These are phyloP conservation scores for Pristionchus fissidentatus DNA, from an alignment of 2,888 invertebrate species.

Conservation along the genomic window DNA sequence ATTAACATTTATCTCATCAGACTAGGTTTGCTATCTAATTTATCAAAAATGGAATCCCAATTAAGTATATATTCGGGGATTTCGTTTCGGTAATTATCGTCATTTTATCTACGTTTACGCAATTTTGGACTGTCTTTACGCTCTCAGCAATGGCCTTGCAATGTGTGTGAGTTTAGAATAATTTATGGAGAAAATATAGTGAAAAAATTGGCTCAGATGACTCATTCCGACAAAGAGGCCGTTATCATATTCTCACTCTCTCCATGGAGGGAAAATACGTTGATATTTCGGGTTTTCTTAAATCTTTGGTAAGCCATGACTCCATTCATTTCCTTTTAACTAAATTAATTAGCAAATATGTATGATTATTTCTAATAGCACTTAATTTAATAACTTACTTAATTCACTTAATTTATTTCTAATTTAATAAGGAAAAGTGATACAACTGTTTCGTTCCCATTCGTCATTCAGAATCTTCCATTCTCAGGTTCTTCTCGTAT, in stretches of 20 bases:
- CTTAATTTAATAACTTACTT: too few relatives aligned
- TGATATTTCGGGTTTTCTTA: neutral
- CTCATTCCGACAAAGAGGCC: neutral
- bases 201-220: neutral
- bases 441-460: too few relatives aligned
- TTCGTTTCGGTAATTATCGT: neutral
- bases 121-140: neutral
- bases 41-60: neutral
- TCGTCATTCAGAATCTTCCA: too few relatives aligned
- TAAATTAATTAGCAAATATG: too few relatives aligned
- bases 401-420: too few relatives aligned
- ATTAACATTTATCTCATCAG: neutral
- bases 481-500: conserved; percentile 21
- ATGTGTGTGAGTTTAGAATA: neutral
- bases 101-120: neutral
- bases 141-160: neutral
- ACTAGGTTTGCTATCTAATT: neutral
- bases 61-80: neutral
- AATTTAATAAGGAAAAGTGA: too few relatives aligned
- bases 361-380: too few relatives aligned
- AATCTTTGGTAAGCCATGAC: neutral
- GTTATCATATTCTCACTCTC: neutral
- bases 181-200: too few relatives aligned
- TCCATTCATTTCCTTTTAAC: too few relatives aligned
- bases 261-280: neutral